Evolutionary conservation across 2,888 invertebrate genomes (phyloP), one percentile per base, ranked within the genome.

Genomic region (Eledona agricola): DNA sequence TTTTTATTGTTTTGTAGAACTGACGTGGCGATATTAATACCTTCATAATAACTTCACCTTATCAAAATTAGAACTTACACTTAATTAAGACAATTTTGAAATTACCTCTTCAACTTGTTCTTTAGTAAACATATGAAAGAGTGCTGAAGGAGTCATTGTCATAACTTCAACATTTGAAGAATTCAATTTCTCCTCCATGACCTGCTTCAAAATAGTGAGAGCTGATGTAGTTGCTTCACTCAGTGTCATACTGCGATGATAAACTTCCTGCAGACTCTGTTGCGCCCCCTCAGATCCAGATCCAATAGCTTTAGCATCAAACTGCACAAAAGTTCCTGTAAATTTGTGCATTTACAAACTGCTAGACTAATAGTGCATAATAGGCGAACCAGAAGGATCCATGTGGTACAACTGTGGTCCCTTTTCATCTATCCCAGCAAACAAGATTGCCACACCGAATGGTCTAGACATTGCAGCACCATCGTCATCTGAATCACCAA

Each of bases 221-320:
- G 96, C 90, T 6, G 92, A 80, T 70, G 93, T 93, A 56, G 93
- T 89, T 0, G 97, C 98, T 79, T 98, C 97, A 59, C 88, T 87
- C 37, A 99, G 77, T 0, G 92, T 93, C 91, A 99, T 95, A 11
- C 93, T 90, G 80, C 93, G 83, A 65, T 86, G 85, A 64, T 82
- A 88, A 6, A 84, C 81, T 68, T 88, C 88, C 78, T 87, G 79
- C 45, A 88, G 78, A 69, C 95, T 94, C 76, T 99, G 98, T 75
- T 99, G 98, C 32, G 99, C 99, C 0, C 98, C 99, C 79, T 99
- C 99, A 63, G 96, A 96, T 19, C 98, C 99, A 0, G 99, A 98
- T 0, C 99, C 99, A 64, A 99, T 99, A 1, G 99, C 97, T 79
- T 99, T 99, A 17, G 99, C 99, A 69, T 96, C 92, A 77, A 95